These are phyloP conservation scores for Strix aluco DNA, from an alignment of 2,113 vertebrate genomes.

Conservation along the genomic window DNA sequence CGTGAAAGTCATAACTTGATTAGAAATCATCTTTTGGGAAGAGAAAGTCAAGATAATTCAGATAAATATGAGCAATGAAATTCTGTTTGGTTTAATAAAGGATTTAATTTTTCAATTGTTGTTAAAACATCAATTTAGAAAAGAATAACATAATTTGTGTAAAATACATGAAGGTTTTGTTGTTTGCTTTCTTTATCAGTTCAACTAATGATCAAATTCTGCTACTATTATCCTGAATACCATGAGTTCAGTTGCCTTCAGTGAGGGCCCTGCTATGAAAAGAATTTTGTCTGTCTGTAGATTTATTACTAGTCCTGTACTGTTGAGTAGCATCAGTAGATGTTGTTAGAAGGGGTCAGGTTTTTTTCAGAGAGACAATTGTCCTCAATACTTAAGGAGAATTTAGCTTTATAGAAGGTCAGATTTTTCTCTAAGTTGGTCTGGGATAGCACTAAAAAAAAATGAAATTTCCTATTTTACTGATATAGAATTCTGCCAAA, in stretches of 20 bases:
- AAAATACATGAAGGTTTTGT: neutral
- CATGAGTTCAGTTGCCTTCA: neutral
- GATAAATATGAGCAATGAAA: neutral
- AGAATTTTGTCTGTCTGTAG: neutral
- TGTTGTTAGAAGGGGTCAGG: neutral
- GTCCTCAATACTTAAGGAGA: neutral
- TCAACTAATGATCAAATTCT: neutral
- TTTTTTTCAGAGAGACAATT: neutral
- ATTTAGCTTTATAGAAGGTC: neutral
- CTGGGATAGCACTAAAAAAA: neutral
- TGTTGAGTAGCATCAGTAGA: neutral
- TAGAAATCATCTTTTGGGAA: neutral
- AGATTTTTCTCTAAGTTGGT: neutral
- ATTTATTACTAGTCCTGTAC: neutral
- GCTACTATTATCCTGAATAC: neutral
- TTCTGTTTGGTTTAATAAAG: neutral
- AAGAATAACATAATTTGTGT: neutral
- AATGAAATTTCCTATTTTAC: neutral
- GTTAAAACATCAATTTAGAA: neutral
- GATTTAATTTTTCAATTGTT: neutral
- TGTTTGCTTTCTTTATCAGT: neutral
- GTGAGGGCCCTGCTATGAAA: neutral
- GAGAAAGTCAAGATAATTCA: neutral
- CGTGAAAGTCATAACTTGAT: neutral
- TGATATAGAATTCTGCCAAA: neutral